phyloP scores from a whole-genome alignment of 2,888 invertebrate genomes.

The Dermolepida albohirtum region DNA sequence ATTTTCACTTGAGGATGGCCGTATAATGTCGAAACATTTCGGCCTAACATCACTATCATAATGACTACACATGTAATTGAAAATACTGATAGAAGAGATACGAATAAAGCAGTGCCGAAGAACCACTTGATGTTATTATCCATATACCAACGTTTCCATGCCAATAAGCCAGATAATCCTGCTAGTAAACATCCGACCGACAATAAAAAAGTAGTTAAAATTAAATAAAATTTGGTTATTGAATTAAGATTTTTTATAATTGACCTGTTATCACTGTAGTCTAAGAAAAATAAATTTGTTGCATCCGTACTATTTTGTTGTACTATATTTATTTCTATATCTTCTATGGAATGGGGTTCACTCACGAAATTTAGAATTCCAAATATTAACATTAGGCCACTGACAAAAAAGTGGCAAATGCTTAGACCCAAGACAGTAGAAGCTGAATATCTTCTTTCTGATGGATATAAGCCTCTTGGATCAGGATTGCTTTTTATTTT shows the following conservation, averaged over 20 bases:
- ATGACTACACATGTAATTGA: conserved; percentile 41
- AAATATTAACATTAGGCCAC: conserved; percentile 70
- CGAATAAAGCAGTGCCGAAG: conserved; percentile 69
- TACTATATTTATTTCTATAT: conserved; percentile 12
- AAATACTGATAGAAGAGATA: conserved; percentile 64
- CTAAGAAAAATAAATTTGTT: conserved; percentile 10
- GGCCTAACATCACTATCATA: conserved; percentile 31
- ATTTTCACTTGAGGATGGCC: conserved; percentile 21
- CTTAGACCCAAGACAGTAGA: conserved; percentile 75
- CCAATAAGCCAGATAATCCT: conserved; percentile 70
- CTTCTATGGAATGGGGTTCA: conserved; percentile 47
- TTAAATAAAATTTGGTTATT: conserved; percentile 20
- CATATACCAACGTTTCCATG: conserved; percentile 76
- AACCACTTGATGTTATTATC: conserved; percentile 75
- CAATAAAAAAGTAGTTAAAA: conserved; percentile 27
- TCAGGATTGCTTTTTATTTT: conserved; percentile 74
- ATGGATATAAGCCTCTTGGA: conserved; percentile 72
- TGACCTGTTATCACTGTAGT: not conserved
- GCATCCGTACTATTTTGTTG: conserved; percentile 24
- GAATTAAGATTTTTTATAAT: conserved; percentile 2
- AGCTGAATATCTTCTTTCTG: conserved; percentile 75
- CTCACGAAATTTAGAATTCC: conserved; percentile 66
- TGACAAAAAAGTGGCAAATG: conserved; percentile 73
- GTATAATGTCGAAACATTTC: conserved; percentile 13
- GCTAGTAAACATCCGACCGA: conserved; percentile 67